A percentile compares a stretch with the other conserved stretches of the same genome.
These are phyloP conservation scores for Tolmerus cingulatus DNA, from an alignment of 2,888 invertebrate species.

Conservation along the genomic window DNA sequence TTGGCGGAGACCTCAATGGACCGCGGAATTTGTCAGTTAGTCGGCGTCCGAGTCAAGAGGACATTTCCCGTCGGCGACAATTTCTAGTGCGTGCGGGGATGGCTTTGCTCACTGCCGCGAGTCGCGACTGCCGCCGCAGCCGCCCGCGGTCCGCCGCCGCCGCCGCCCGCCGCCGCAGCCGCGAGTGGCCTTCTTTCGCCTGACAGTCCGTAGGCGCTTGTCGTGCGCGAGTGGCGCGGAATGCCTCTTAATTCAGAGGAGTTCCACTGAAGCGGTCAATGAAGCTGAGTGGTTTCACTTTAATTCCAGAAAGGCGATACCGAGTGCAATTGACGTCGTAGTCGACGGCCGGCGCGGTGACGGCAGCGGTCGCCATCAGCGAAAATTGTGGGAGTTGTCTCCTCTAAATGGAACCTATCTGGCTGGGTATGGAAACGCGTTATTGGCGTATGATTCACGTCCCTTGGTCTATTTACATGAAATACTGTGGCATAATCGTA, in stretches of 20 bases:
- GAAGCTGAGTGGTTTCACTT: constrained; percentile 38
- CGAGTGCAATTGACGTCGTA: constrained; percentile 12
- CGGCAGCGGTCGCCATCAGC: neutral
- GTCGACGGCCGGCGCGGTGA: neutral
- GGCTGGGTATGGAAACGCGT: neutral
- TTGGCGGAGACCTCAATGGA: constrained; percentile 39
- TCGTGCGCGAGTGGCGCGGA: constrained; percentile 37
- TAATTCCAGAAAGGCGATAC: constrained; percentile 30
- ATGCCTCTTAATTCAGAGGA: constrained; percentile 36
- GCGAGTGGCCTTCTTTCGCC: constrained; percentile 7
- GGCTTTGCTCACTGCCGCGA: neutral
- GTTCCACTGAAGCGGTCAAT: constrained; percentile 34
- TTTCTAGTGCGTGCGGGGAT: constrained; percentile 5
- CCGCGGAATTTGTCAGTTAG: constrained; percentile 36
- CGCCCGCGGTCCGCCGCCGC: neutral
- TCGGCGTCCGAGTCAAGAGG: constrained; percentile 27
- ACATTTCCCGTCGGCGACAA: constrained; percentile 40
- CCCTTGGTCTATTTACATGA: neutral
- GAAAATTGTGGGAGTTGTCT: constrained; percentile 31
- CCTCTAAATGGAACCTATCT: neutral
- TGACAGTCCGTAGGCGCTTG: constrained; percentile 39
- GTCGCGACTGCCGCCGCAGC: neutral
- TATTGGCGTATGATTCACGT: constrained; percentile 23
- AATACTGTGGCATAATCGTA: neutral
- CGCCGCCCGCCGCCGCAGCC: neutral